Evolutionary conservation across 2,888 invertebrate species (phyloP), one percentile per base, ranked within the genome.

Genomic region (Euspilapteryx auroguttella): DNA sequence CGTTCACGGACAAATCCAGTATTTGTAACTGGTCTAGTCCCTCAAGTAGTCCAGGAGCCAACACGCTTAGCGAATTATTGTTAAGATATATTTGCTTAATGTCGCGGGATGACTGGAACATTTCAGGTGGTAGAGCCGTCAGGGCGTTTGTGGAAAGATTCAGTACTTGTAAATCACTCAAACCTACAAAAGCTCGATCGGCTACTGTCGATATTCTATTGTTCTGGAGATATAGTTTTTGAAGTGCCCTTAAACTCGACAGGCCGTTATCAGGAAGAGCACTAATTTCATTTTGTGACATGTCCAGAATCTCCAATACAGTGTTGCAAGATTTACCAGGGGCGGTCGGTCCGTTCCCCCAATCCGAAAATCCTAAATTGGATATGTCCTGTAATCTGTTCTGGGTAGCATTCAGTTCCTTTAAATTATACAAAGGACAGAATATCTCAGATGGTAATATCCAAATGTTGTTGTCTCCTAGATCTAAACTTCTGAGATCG

Each of bases 61-160:
- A 69, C 3, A 86, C 85, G 38, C 83, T 81, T 22, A 91, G 53
- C 6, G 87, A 84, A 53, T 91, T 91, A 49, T 89, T 89, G 45
- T 86, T 83, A 29, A 89, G 71, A 45, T 87, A 82, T 40, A 90
- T 76, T 54, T 87, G 84, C 34, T 82, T 79, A 24, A 90, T 71
- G 39, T 86, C 83, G 36, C 81, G 76, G n/a, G 85, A 84, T 22
- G 83, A 82, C 45, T 85, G 80, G 50, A 92, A 88, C 50, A 90
- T 65, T 50, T 87, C 87, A 20, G 88, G 85, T 5, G 91, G 90
- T 39, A 92, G 65, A 6, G 86, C 85, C 21, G 83, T 83, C 40
- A 93, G 64, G 37, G 82, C 81, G 57, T 93, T 93, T 42, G 86
- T 86, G 15, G 89, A 87, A 45, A 92, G 62, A 64, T 92, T 90